Conservation (phyloP, 1,140 invertebrate species). For the Tetranychus urticae region DNA sequence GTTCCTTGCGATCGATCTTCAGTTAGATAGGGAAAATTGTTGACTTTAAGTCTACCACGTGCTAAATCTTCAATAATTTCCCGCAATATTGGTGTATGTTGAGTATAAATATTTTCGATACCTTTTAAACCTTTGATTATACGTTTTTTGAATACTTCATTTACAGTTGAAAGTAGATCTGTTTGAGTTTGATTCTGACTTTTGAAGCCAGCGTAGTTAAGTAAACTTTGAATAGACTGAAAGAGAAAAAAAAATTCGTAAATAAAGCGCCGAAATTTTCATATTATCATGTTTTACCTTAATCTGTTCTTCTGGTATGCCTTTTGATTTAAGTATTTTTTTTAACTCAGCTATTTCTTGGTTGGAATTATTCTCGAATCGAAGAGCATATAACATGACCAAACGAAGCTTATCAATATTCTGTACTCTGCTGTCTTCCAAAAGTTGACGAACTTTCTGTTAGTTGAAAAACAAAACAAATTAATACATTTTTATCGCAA, state of each 20-base stretch:
- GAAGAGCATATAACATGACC: conserved; percentile 73
- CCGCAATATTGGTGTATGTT: conserved; percentile 64
- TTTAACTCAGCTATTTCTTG: conserved; percentile 49
- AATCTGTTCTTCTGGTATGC: conserved; percentile 24
- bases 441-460: conserved; percentile 41
- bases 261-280: not conserved
- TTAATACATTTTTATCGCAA: not conserved
- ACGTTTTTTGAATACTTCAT: conserved; percentile 52
- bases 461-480: conserved; percentile 8
- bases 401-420: conserved; percentile 59
- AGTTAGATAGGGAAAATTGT: conserved; percentile 47
- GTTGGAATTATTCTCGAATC: conserved; percentile 64
- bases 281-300: conserved; percentile 15
- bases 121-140: conserved; percentile 78
- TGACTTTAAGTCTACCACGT: conserved; percentile 58
- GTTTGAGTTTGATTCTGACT: conserved; percentile 1
- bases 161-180: conserved; percentile 53
- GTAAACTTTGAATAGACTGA: not conserved
- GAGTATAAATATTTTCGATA: conserved; percentile 91
- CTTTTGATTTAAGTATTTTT: conserved; percentile 41
- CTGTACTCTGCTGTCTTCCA: conserved; percentile 41
- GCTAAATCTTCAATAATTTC: conserved; percentile 67
- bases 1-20: conserved; percentile 15
- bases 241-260: not conserved
- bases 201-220: conserved; percentile 2